Evolutionary conservation across 2,113 vertebrate genomes (phyloP).

Genomic region (Naja naja): DNA sequence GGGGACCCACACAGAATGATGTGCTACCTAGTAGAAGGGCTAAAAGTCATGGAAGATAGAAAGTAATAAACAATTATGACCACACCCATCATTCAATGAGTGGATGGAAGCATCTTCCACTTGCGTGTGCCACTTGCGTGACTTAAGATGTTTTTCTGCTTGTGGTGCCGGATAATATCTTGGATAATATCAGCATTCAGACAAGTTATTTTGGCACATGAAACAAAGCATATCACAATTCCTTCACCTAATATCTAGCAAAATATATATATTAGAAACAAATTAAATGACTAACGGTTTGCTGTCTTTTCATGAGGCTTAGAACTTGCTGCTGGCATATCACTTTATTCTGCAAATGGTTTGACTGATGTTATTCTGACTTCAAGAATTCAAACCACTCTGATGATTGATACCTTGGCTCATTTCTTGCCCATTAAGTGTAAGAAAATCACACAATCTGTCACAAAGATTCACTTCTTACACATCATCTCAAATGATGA

Average conservation of each 20-base stretch:
- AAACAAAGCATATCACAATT: neutral
- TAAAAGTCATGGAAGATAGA: neutral
- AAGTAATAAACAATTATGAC: neutral
- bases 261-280: neutral
- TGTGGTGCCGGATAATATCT: neutral
- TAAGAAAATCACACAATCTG: neutral
- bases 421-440: neutral
- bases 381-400: neutral
- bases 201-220: neutral
- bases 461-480: neutral
- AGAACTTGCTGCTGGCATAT: neutral
- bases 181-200: neutral
- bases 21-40: neutral
- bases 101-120: neutral
- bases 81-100: neutral
- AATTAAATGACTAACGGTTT: neutral
- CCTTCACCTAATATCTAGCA: neutral
- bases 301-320: neutral
- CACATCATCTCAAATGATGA: neutral
- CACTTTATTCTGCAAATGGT: neutral
- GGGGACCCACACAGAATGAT: neutral
- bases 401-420: neutral
- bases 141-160: neutral
- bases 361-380: neutral
- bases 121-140: neutral